Percentiles rank a stretch among this genome's conserved stretches.
These are phyloP conservation scores for Motacilla alba DNA, from an alignment of 2,113 vertebrate species.

Conservation along the genomic window DNA sequence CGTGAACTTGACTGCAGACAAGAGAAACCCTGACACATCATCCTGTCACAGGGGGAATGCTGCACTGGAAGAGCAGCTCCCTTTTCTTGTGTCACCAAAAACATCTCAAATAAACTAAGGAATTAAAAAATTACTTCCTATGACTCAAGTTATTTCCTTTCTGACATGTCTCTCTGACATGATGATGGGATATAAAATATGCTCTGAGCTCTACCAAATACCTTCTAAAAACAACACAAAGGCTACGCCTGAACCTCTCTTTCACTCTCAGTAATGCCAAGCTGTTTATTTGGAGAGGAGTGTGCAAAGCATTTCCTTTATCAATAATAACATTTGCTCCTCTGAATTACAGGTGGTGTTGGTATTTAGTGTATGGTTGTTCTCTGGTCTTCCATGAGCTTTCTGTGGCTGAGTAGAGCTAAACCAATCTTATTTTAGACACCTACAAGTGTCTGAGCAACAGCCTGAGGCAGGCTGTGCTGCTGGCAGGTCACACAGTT, in stretches of 20 bases:
- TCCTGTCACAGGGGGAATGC: not conserved
- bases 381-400: not conserved
- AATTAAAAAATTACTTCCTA: not conserved
- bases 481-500: not conserved
- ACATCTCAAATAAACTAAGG: not conserved
- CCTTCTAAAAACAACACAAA: not conserved
- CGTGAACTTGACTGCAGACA: not conserved
- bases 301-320: not conserved
- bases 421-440: not conserved
- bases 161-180: not conserved
- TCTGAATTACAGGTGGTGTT: not conserved
- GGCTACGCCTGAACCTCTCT: not conserved
- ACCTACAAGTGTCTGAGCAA: not conserved
- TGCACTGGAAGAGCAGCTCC: not conserved
- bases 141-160: not conserved
- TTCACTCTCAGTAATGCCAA: not conserved
- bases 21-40: not conserved
- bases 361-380: not conserved
- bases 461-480: not conserved
- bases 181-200: not conserved
- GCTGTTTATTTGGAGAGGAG: not conserved
- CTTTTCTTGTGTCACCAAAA: not conserved
- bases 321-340: not conserved
- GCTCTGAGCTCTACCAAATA: not conserved
- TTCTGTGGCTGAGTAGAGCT: not conserved